Percentiles rank a stretch among this genome's conserved stretches.
phyloP scores from a whole-genome alignment of 2,888 invertebrate genomes.

The Lepas anatifera region DNA sequence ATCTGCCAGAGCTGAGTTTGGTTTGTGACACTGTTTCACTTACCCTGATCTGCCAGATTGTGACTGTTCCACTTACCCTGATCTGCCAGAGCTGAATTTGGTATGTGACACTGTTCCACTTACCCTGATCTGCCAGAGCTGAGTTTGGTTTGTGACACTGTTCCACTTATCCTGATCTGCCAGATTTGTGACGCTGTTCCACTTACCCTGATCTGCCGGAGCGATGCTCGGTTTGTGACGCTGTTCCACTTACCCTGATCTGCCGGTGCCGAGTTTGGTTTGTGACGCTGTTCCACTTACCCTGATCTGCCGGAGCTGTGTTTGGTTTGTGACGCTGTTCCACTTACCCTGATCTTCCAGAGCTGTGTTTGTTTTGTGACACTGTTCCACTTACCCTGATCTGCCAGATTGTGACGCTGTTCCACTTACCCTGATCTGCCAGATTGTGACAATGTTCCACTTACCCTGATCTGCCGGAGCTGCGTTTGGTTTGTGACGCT shows the following conservation, averaged over 20 bases:
- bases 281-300: too few relatives aligned
- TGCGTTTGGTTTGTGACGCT: constrained; percentile 29
- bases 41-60: too few relatives aligned
- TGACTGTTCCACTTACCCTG: background rate
- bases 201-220: constrained; percentile 1
- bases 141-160: too few relatives aligned
- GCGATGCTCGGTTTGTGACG: constrained; percentile 29
- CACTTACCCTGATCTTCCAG: background rate
- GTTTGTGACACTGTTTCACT: too few relatives aligned
- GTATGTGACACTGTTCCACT: too few relatives aligned
- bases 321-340: constrained; percentile 30
- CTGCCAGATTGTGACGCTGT: too few relatives aligned
- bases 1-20: constrained; percentile 3
- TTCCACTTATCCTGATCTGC: too few relatives aligned
- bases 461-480: background rate
- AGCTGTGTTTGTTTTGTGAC: too few relatives aligned
- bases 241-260: background rate
- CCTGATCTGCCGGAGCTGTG: constrained; percentile 14
- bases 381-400: background rate
- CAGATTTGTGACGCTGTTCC: too few relatives aligned
- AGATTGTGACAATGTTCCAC: too few relatives aligned
- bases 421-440: background rate
- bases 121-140: constrained; percentile 1
- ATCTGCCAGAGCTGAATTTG: constrained; percentile 3
- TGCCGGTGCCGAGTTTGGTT: too few relatives aligned